Evolutionary conservation across 1,140 invertebrate genomes (phyloP).

Genomic region (Nylanderia fulva): DNA sequence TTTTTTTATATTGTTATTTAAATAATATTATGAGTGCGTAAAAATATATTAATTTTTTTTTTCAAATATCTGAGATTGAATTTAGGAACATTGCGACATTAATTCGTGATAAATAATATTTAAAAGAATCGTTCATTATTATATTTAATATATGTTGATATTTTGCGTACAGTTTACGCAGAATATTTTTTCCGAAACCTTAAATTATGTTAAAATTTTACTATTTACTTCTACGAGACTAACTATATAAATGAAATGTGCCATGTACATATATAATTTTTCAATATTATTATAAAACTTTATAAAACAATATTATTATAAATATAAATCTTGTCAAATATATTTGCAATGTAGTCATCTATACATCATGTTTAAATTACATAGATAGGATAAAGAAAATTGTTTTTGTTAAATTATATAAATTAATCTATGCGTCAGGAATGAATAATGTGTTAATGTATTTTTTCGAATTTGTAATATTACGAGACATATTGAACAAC

Average conservation of each 20-base stretch:
- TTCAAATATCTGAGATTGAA: constrained; percentile 9
- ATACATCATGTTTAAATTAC: background rate
- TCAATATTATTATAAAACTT: background rate
- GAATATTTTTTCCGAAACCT: background rate
- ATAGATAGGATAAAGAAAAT: background rate
- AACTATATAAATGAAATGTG: background rate
- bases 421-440: background rate
- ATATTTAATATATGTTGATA: background rate
- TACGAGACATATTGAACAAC: background rate
- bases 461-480: background rate
- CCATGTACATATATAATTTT: background rate
- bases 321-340: background rate
- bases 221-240: background rate
- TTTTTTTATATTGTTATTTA: constrained; percentile 19
- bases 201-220: background rate
- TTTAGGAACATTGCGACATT: background rate
- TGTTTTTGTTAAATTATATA: background rate
- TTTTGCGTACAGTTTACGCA: background rate
- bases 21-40: background rate
- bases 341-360: background rate
- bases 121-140: background rate
- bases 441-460: background rate
- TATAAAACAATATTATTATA: no score
- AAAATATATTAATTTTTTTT: background rate
- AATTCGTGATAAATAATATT: background rate